phyloP scores from a whole-genome alignment of 2,888 invertebrate species.

The Noctua janthe region DNA sequence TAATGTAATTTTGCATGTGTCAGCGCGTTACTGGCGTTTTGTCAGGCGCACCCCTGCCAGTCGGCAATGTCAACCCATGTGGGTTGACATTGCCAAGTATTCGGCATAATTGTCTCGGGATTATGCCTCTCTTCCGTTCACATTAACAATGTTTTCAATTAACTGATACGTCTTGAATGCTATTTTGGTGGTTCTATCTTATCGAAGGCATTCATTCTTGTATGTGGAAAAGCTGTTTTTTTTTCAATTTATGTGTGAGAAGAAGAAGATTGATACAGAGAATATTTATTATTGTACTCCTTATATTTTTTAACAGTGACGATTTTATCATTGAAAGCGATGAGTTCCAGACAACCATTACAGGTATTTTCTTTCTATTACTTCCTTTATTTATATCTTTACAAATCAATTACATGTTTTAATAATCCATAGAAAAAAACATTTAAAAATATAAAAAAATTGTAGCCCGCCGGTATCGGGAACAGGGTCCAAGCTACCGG shows the following conservation, averaged over 20 bases:
- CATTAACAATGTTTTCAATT: constrained; percentile 35
- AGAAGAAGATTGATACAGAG: too few species aligned
- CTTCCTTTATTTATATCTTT: not conserved
- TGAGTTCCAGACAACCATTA: not conserved
- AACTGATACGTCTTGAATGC: constrained; percentile 1
- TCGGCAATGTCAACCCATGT: constrained; percentile 24
- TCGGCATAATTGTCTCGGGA: constrained; percentile 68
- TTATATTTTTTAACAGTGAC: not conserved
- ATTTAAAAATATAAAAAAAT: too few species aligned
- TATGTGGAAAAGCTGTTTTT: not conserved
- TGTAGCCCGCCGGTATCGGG: too few species aligned
- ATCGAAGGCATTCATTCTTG: not conserved
- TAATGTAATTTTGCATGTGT: constrained; percentile 84
- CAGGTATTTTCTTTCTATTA: not conserved
- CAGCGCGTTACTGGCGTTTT: constrained; percentile 77
- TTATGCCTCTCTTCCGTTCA: constrained; percentile 40
- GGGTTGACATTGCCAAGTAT: constrained; percentile 61
- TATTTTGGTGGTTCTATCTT: not conserved
- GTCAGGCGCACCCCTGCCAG: constrained; percentile 66
- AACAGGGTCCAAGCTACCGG: too few species aligned
- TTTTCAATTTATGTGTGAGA: not conserved
- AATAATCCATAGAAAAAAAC: too few species aligned
- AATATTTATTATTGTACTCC: not conserved
- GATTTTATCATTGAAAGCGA: not conserved
- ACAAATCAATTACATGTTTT: too few species aligned